phyloP scores from a whole-genome alignment of 2,888 invertebrate species.

The Sphaerophoria taeniata region DNA sequence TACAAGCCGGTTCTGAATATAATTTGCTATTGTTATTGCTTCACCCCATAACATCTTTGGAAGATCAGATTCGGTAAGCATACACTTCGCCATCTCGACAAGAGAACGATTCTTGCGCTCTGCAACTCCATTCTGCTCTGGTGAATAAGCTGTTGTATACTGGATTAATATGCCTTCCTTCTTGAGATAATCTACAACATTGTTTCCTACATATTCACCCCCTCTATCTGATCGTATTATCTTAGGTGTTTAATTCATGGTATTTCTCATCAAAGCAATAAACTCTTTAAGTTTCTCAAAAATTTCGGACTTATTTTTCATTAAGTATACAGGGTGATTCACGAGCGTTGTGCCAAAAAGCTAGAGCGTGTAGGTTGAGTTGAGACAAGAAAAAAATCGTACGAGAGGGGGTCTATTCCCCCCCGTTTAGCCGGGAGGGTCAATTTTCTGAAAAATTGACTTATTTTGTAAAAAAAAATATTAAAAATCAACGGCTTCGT shows the following conservation, averaged over 20 bases:
- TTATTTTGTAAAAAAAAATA: too few relatives aligned
- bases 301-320: slow-evolving; percentile 5
- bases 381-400: too few relatives aligned
- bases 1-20: neutral
- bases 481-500: too few relatives aligned
- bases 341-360: too few relatives aligned
- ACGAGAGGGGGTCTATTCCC: too few relatives aligned
- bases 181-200: neutral
- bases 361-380: too few relatives aligned
- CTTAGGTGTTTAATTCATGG: neutral
- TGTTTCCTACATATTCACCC: neutral
- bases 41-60: neutral
- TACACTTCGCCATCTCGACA: slow-evolving; percentile 1
- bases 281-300: neutral
- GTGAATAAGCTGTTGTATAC: neutral
- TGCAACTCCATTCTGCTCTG: neutral
- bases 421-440: too few relatives aligned
- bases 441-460: too few relatives aligned
- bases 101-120: slow-evolving; percentile 6
- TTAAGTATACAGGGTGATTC: neutral
- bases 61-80: neutral
- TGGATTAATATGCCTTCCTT: neutral
- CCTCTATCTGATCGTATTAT: too few relatives aligned
- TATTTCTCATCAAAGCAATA: neutral
- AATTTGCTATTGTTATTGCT: neutral